Base-by-base conservation (phyloP, 2,113 vertebrate genomes). In the Columbina picui region DNA sequence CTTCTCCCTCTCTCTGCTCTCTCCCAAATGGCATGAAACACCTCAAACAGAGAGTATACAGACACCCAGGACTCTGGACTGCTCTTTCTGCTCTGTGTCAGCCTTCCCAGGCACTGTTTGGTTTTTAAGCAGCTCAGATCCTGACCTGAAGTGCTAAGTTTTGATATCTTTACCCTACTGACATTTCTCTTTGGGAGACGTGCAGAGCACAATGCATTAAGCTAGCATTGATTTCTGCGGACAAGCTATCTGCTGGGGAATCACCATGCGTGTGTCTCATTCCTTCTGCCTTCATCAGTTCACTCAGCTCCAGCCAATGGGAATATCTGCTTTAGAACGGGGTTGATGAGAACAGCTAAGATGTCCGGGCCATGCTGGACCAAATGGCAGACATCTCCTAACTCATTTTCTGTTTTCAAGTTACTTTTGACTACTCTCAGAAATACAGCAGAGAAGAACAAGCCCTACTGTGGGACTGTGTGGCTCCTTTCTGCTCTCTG, bases 161-260 rank as follows among this genome's bases (percentile, higher is more conserved):
- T 65, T 86, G 45, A 88, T 85, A 74, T 84, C 47, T 83, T 83
- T 25, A 47, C 32, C 70, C 68, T 3, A 2, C 50, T 59, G 59
- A 25, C 63, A 7, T 41, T 94, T 90, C 67, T 78, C 67, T 86
- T 61, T 74, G 90, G 87, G 89, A 93, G 45, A 38, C 1, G 0
- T 61, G 64, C 34, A 32, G 84, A 83, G 75, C 55, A 90, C 82
- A 84, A 30, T 55, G 77, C 87, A 63, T 86, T 88, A 80, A 73
- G 32, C 45, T 32, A 89, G 34, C 52, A 2, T 0, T 26, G 59
- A 41, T 87, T 93, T 93, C 75, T 0, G 0, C 25, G 70, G 82
- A 68, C 75, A 32, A 85, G 34, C 84, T 87, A 90, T 93, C 93
- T 96, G 89, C 87, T 85, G 75, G 67, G 71, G 38, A 90, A 57